Evolutionary conservation across 2,797 vertebrate species (phyloP).

Genomic region (Ibycter americanus): DNA sequence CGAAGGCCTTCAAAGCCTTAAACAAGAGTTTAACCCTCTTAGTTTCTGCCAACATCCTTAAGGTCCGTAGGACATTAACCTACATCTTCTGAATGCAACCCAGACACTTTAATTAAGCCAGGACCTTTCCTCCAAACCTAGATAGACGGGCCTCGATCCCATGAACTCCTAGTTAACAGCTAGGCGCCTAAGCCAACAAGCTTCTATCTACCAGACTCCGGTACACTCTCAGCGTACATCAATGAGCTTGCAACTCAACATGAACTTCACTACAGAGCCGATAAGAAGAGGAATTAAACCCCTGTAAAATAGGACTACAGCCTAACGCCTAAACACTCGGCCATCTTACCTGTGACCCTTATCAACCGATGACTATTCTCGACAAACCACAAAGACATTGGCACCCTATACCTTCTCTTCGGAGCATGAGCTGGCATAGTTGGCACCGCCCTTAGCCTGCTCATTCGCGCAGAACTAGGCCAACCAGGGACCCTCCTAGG

Average conservation of each 20-base stretch:
- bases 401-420: fast-evolving
- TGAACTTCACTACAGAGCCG: not conserved
- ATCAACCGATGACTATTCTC: fast-evolving
- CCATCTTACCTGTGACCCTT: not conserved
- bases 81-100: fast-evolving
- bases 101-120: not conserved
- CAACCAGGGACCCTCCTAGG: no score
- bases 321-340: not conserved
- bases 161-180: not conserved
- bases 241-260: not conserved
- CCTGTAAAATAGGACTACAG: not conserved
- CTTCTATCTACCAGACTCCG: fast-evolving
- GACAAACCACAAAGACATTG: not conserved
- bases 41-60: not conserved
- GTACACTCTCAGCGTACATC: fast-evolving
- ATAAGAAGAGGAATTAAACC: not conserved
- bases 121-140: fast-evolving
- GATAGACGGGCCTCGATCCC: not conserved
- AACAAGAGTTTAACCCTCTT: not conserved
- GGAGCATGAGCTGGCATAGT: no score
- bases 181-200: fast-evolving
- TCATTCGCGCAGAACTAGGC: no score
- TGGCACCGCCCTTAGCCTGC: no score
- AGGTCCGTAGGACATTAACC: fast-evolving
- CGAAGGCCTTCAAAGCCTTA: not conserved